Evolutionary conservation across 2,888 invertebrate species (phyloP), one percentile per base, ranked within the genome.

Genomic region (Habrosyne pyritoides): DNA sequence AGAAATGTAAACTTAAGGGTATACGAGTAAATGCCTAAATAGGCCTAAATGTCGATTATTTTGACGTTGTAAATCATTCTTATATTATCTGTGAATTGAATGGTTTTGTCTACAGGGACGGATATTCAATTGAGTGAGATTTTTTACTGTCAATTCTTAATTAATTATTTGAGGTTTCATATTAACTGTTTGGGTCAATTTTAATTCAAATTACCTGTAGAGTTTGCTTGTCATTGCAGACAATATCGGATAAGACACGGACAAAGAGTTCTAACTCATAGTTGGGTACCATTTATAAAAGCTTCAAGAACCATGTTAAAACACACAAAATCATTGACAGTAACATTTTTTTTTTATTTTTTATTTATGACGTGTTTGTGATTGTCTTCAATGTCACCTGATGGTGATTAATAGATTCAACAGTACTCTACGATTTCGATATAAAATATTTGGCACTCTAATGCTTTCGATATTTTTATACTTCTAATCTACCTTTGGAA

Each of bases 101-200:
- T 33, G n/a, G 30, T n/a, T 33, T n/a, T 33, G n/a, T n/a, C 33
- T 33, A 42, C 42, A 42, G 42, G 42, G 42, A 42, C 42, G 42
- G 7, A 42, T 42, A 42, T 42, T 42, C 42, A 33, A 53, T 42
- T 47, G 54, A 57, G 54, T 54, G 54, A 58, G 52, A 53, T 46
- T 51, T 53, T 53, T 22, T 18, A 42, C 6, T 42, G 58, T 59
- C 55, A 59, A 59, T 59, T 59, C 47, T 42, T 18, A 18, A 42
- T 18, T 33, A 2, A 18, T 18, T 5, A 42, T 42, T 42, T 42
- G 14, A 42, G n/a, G 7, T 5, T 18, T 18, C 6, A 14, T n/a
- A n/a, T n/a, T n/a, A n/a, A n/a, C n/a, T n/a, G n/a, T n/a, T n/a
- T n/a, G n/a, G n/a, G n/a, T n/a, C n/a, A n/a, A n/a, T n/a, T n/a